Conservation (phyloP, 2,113 vertebrate species). For the Spheniscus mendiculus region DNA sequence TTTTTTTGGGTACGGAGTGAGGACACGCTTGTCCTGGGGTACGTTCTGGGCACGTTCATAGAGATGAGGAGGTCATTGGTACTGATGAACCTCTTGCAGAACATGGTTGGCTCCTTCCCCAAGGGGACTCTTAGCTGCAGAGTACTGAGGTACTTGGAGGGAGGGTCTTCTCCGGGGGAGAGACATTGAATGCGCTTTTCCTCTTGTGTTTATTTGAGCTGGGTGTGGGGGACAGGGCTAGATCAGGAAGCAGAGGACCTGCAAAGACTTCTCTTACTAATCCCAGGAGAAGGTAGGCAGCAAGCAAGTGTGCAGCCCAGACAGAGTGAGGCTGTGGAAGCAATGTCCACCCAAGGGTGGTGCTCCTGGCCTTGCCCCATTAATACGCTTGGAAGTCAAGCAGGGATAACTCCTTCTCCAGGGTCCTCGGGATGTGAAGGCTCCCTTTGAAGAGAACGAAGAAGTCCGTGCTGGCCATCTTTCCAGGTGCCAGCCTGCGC, state of each 20-base stretch:
- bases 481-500: neutral
- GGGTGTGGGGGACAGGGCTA: neutral
- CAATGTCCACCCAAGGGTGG: neutral
- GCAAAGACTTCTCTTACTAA: neutral
- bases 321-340: neutral
- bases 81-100: neutral
- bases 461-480: neutral
- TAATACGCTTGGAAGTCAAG: neutral
- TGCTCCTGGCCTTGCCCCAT: neutral
- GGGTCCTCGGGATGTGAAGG: neutral
- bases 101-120: neutral
- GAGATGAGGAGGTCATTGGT: neutral
- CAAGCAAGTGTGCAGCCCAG: neutral
- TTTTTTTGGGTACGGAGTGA: neutral
- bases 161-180: neutral
- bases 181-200: neutral
- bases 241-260: neutral
- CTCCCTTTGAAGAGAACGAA: neutral
- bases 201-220: neutral
- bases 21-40: neutral
- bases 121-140: neutral
- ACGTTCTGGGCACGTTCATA: neutral
- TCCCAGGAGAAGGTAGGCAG: neutral
- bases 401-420: neutral
- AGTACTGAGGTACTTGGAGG: neutral